These are phyloP conservation scores for Hybos culiciformis DNA, from an alignment of 2,888 invertebrate genomes.

Conservation along the genomic window DNA sequence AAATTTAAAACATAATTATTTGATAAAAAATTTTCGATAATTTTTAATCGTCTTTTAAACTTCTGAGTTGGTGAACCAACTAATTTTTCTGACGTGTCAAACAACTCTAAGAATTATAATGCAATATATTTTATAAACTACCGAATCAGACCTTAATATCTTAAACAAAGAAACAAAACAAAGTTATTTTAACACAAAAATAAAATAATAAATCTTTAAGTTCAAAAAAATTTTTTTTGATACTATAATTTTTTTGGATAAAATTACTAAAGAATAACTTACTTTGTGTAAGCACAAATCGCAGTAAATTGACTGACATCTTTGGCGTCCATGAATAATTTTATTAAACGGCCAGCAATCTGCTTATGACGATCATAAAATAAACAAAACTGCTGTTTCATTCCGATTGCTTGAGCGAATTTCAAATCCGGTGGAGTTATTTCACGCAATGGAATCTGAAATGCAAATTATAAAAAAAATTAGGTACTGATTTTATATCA, in stretches of 20 bases:
- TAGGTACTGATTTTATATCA: neutral
- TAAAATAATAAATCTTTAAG: neutral
- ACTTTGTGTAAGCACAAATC: conserved; percentile 46
- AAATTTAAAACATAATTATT: neutral
- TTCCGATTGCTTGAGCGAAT: conserved; percentile 22
- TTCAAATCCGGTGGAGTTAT: conserved; percentile 25
- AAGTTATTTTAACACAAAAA: no score
- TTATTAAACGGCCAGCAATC: conserved; percentile 55
- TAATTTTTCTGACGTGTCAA: no score
- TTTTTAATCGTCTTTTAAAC: neutral
- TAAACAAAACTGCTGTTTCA: conserved; percentile 45
- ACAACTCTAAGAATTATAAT: no score
- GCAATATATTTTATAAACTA: no score
- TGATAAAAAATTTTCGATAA: no score
- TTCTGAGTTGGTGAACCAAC: neutral
- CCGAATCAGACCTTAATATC: no score
- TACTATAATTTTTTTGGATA: neutral
- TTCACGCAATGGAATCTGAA: conserved; percentile 26
- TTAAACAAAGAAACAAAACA: no score
- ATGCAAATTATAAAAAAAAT: neutral
- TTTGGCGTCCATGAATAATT: conserved; percentile 49
- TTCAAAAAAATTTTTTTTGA: neutral
- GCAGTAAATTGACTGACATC: conserved; percentile 51
- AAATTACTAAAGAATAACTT: conserved; percentile 9
- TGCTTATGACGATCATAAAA: conserved; percentile 58